Evolutionary conservation across 2,888 invertebrate species (phyloP).

Genomic region (Caenorhabditis becei): DNA sequence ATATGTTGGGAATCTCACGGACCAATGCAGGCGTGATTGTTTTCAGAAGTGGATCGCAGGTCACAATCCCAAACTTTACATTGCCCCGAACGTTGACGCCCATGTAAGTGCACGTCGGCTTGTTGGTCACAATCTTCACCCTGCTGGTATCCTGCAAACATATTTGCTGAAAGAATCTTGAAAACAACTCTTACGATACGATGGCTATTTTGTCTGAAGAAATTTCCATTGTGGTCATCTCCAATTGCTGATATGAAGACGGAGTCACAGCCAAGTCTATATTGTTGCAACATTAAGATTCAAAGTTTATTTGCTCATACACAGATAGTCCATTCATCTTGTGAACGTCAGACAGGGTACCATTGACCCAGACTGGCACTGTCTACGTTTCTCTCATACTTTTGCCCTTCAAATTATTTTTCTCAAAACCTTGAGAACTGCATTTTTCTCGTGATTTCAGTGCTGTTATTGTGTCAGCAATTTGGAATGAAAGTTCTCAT

Average conservation of each 20-base stretch:
- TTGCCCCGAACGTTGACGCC: slow-evolving; percentile 73
- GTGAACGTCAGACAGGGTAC: no score
- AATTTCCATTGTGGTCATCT: slow-evolving; percentile 84
- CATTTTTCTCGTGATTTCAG: not conserved
- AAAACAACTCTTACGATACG: slow-evolving; percentile 52
- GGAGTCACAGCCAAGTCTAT: slow-evolving; percentile 67
- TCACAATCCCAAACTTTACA: slow-evolving; percentile 71
- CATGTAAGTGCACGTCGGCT: slow-evolving; percentile 73
- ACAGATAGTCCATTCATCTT: not conserved
- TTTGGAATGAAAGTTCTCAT: no score
- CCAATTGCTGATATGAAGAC: slow-evolving; percentile 89
- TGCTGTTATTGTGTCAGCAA: no score
- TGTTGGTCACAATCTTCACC: slow-evolving; percentile 36
- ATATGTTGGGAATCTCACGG: not conserved
- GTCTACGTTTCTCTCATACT: no score
- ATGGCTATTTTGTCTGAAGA: slow-evolving; percentile 54
- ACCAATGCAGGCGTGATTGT: slow-evolving; percentile 70
- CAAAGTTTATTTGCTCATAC: not conserved
- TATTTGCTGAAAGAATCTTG: not conserved
- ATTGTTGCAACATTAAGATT: slow-evolving; percentile 84
- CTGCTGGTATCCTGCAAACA: slow-evolving; percentile 55
- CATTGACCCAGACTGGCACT: no score
- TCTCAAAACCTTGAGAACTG: no score
- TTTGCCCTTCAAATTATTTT: no score
- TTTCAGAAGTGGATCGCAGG: slow-evolving; percentile 67